These are phyloP conservation scores for Marasmarcha lunaedactyla DNA, from an alignment of 2,888 invertebrate species.

Conservation along the genomic window DNA sequence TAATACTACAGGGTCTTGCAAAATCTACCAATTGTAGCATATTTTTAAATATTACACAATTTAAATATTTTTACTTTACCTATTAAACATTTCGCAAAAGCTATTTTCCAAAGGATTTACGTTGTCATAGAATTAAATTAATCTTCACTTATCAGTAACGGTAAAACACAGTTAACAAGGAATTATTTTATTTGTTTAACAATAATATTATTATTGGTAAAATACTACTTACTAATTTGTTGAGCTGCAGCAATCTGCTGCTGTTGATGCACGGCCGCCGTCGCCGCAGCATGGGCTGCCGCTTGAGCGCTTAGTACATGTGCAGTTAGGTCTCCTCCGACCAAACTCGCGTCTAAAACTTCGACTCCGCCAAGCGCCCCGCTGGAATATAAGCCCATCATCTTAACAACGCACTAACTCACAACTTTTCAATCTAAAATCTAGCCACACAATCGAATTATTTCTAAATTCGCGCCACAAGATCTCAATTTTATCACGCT, in stretches of 20 bases:
- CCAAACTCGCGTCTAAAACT: conserved; percentile 52
- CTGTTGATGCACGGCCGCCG: conserved; percentile 47
- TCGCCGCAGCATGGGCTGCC: conserved; percentile 60
- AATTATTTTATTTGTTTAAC: no score
- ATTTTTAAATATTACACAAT: no score
- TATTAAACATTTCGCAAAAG: no score
- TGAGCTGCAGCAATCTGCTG: conserved; percentile 48
- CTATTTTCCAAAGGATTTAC: no score
- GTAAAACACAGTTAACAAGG: no score
- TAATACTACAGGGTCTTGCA: no score
- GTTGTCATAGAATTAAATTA: no score
- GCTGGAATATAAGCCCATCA: conserved; percentile 67
- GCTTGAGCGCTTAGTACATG: conserved; percentile 60
- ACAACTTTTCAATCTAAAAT: conserved; percentile 24
- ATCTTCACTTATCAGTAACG: no score
- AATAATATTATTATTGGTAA: no score
- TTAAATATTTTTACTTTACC: no score
- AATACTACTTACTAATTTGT: conserved; percentile 49
- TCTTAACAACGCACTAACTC: conserved; percentile 25
- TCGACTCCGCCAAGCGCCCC: conserved; percentile 69
- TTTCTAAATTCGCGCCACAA: conserved; percentile 1
- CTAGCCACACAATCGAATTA: conserved; percentile 9
- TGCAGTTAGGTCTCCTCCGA: conserved; percentile 52
- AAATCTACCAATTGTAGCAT: no score
- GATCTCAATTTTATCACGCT: conserved; percentile 19